Base-by-base conservation (phyloP, 2,113 vertebrate species). In the Micromys minutus region DNA sequence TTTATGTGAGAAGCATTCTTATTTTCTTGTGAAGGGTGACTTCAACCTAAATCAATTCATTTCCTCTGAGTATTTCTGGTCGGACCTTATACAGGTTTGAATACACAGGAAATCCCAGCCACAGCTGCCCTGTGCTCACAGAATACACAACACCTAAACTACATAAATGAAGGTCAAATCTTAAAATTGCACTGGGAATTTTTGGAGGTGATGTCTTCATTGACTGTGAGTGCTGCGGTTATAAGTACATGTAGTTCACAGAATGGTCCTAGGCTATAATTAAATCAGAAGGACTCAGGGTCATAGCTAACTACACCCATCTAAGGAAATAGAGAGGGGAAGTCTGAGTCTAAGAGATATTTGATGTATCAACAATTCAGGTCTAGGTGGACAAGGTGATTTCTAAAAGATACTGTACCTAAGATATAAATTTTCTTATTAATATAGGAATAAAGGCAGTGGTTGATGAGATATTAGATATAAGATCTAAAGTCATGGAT, bases 1-100 rank as follows among this genome's bases (percentile, higher is more conserved):
- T 89, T 55, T 88, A 63, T 26, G 22, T 69, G 61, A 92, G 93
- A 26, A 71, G 72, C 5, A 89, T 72, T 71, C 75, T 65, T 47
- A 77, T 90, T 96, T 91, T 91, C 71, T 74, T 79, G 42, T 45
- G 21, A 71, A 42, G 34, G 57, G 1, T 86, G 22, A 94, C 88
- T 94, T 89, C 8, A 59, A 55, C 61, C n/a, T 81, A 87, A 83
- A 16, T n/a, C n/a, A 83, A 74, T 57, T 3, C 16, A 36, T 87
- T 45, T 84, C 34, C 16, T 59, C 77, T 50, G 55, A 91, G 26
- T 61, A 85, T 19, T 76, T 8, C 5, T 86, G 11, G n/a, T 75
- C 9, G 5, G 85, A 65, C 42, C 59, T 85, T 79, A 91, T 75
- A 84, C 61, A 50, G 29, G 0, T 8, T 11, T 90, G 31, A 16